Conservation (phyloP, 2,888 invertebrate species). For the Zelleria hepariella region DNA sequence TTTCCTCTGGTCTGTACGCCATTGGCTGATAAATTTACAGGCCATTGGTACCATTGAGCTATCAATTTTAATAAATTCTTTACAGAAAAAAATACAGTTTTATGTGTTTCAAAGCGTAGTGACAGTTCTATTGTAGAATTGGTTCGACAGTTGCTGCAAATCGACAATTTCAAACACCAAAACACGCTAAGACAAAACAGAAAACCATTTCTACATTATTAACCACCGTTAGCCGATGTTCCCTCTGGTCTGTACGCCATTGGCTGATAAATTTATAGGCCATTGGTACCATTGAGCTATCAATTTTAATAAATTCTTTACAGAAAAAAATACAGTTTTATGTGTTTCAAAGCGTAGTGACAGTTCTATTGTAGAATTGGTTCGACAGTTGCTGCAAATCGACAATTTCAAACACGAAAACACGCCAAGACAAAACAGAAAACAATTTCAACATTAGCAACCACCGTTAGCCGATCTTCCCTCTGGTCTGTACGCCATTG, state of each 20-base stretch:
- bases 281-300: slow-evolving; percentile 4
- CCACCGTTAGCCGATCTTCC: not conserved
- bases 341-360: too few relatives aligned
- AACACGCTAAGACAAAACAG: not conserved
- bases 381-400: not conserved
- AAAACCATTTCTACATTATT: not conserved
- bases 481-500: slow-evolving; percentile 5
- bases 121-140: not conserved
- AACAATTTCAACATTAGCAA: not conserved
- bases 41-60: too few relatives aligned
- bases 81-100: too few relatives aligned
- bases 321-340: too few relatives aligned
- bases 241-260: slow-evolving; percentile 3
- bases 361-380: not conserved
- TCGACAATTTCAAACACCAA: not conserved
- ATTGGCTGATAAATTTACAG: too few relatives aligned
- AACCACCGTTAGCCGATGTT: not conserved
- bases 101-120: too few relatives aligned
- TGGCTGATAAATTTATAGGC: slow-evolving; percentile 11
- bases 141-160: not conserved
- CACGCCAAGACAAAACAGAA: not conserved
- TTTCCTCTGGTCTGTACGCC: too few relatives aligned
- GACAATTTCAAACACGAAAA: not conserved
- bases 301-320: too few relatives aligned
- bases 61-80: too few relatives aligned